These are phyloP conservation scores for Scaptomyza caliginosa DNA, from an alignment of 2,888 invertebrate species.

Conservation along the genomic window DNA sequence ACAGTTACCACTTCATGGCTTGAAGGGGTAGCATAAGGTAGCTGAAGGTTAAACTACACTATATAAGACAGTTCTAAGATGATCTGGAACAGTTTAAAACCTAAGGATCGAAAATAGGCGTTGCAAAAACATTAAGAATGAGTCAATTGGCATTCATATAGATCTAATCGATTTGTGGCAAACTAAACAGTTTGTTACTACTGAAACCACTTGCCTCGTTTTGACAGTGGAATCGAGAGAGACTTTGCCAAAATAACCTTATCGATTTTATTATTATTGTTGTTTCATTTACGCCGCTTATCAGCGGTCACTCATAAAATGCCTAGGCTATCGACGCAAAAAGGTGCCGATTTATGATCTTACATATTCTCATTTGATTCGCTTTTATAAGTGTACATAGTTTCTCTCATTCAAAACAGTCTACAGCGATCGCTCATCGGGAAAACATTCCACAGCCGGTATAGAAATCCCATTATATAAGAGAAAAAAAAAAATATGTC, in stretches of 20 bases:
- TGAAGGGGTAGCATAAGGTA: not conserved
- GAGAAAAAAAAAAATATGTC: constrained; percentile 44
- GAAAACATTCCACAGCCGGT: not conserved
- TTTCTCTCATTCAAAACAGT: constrained; percentile 40
- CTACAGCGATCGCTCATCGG: constrained; percentile 20
- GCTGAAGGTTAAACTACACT: too few relatives aligned
- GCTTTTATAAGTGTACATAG: constrained; percentile 46
- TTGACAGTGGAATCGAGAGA: not conserved
- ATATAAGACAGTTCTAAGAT: too few relatives aligned
- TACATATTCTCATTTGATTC: constrained; percentile 28
- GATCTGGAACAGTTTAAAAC: too few relatives aligned
- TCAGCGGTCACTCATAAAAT: constrained; percentile 62
- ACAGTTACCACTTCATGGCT: not conserved
- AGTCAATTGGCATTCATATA: too few relatives aligned
- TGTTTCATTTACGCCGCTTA: constrained; percentile 40
- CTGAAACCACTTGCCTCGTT: too few relatives aligned
- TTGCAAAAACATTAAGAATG: too few relatives aligned
- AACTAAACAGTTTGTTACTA: too few relatives aligned
- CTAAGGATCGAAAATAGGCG: too few relatives aligned
- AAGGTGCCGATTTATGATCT: constrained; percentile 63
- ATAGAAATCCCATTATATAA: not conserved
- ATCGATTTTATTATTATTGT: constrained; percentile 28
- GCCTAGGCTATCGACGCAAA: constrained; percentile 47
- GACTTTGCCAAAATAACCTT: constrained; percentile 27
- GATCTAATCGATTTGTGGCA: too few relatives aligned